phyloP scores from a whole-genome alignment of 2,888 invertebrate genomes.

The Tinea trinotella region DNA sequence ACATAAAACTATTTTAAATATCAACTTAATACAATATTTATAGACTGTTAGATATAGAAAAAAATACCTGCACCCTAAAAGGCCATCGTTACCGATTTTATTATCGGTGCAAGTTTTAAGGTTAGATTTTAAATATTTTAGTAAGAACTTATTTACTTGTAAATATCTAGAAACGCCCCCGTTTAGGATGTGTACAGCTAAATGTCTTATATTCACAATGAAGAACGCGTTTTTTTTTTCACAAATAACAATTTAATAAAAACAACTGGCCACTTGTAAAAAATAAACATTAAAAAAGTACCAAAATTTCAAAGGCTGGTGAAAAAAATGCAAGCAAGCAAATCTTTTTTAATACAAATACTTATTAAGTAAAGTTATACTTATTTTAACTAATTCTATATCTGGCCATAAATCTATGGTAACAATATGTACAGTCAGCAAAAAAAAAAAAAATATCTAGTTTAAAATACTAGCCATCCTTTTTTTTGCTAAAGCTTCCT shows the following conservation, averaged over 20 bases:
- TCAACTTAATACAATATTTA: too few species aligned
- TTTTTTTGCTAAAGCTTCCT: too few species aligned
- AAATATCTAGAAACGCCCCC: slow-evolving; percentile 8
- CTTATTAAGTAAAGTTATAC: not conserved
- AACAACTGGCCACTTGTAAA: not conserved
- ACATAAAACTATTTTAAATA: too few species aligned
- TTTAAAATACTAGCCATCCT: too few species aligned
- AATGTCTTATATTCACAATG: not conserved
- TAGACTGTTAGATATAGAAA: too few species aligned
- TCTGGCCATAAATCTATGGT: slow-evolving; percentile 68
- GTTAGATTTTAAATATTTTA: too few species aligned
- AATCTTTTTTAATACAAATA: slow-evolving; percentile 4
- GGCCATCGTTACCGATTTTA: too few species aligned
- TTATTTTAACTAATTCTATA: slow-evolving; percentile 27
- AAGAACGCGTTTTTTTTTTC: not conserved
- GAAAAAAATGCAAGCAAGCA: slow-evolving; percentile 15
- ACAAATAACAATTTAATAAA: not conserved
- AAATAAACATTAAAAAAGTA: not conserved
- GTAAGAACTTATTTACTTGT: too few species aligned
- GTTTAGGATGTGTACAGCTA: not conserved
- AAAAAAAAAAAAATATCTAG: too few species aligned
- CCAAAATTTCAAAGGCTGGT: not conserved
- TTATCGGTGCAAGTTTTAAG: too few species aligned
- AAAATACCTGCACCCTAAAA: too few species aligned
- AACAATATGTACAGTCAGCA: slow-evolving; percentile 37